Evolutionary conservation across 2,888 invertebrate species (phyloP), one percentile per base, ranked within the genome.

Genomic region (Ochlodes sylvanus): DNA sequence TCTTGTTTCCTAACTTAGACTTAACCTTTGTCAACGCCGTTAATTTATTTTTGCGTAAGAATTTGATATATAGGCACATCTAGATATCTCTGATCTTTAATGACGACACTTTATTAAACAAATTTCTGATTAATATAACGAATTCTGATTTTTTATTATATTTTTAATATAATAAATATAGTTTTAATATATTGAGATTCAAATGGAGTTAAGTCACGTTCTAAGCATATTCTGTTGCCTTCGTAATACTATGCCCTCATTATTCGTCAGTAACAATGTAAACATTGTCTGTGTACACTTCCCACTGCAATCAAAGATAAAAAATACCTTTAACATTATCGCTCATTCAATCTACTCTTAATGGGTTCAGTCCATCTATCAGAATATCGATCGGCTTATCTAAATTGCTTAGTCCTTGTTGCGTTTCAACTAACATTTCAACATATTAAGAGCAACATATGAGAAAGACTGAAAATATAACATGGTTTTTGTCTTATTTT

Each of bases 311-410:
- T 68, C 56, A 38, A 27, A 62, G 47, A 68, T 62, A 68, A 68
- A 66, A 62, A 47, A 67, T 56, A 56, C 62, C 55, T 56, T 47
- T 21, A 50, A 62, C 67, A 62, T 55, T 68, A 62, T 67, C 62
- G 55, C 32, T 32, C n/a, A 71, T 77, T 78, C 75, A 74, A 85
- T 85, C 86, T 84, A 73, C 71, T 72, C 71, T 77, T 85, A 87
- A 86, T 87, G 80, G 84, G 79, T 80, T 83, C 80, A 79, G 79
- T 83, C 77, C 78, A 77, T 78, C 79, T 82, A 84, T 86, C 84
- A 77, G 79, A 82, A 78, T 78, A 80, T 82, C 80, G 78, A 81
- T 76, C 78, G 74, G 57, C 71, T 81, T 84, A 88, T 89, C 89
- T 85, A 80, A 85, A 85, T 86, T 81, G 78, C 76, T 41, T 71